A percentile compares a stretch with the other conserved stretches of the same genome.
phyloP scores from a whole-genome alignment of 2,113 vertebrate species.

The Nycticebus coucang region DNA sequence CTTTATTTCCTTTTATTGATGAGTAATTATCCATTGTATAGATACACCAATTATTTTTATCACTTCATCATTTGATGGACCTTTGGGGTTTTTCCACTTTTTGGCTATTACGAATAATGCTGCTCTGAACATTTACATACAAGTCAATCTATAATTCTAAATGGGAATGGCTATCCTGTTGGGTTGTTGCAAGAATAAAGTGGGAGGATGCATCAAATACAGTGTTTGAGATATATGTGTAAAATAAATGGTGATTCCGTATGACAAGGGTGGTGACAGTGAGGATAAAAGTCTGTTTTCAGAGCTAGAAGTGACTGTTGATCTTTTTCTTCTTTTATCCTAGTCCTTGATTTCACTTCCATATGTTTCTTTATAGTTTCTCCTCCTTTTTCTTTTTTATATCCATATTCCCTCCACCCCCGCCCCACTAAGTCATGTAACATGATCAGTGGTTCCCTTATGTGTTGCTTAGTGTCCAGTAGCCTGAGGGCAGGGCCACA shows the following conservation, averaged over 20 bases:
- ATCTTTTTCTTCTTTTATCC: neutral
- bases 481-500: neutral
- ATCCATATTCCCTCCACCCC: neutral
- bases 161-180: neutral
- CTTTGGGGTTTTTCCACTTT: slow-evolving; percentile 1
- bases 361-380: neutral
- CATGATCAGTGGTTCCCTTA: neutral
- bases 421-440: neutral
- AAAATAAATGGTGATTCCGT: neutral
- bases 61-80: neutral
- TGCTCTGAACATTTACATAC: neutral
- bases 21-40: neutral
- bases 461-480: neutral
- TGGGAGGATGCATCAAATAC: neutral
- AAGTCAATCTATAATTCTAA: slow-evolving; percentile 19
- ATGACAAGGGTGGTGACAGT: neutral
- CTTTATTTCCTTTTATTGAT: neutral
- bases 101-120: neutral
- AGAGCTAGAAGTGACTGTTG: neutral
- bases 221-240: neutral
- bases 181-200: neutral
- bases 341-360: neutral
- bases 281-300: neutral
- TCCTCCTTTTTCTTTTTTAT: neutral
- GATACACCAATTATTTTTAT: neutral